These are phyloP conservation scores for Geodia barretti DNA, from an alignment of 37 sponge, comb jelly and placozoan species.

Conservation along the genomic window DNA sequence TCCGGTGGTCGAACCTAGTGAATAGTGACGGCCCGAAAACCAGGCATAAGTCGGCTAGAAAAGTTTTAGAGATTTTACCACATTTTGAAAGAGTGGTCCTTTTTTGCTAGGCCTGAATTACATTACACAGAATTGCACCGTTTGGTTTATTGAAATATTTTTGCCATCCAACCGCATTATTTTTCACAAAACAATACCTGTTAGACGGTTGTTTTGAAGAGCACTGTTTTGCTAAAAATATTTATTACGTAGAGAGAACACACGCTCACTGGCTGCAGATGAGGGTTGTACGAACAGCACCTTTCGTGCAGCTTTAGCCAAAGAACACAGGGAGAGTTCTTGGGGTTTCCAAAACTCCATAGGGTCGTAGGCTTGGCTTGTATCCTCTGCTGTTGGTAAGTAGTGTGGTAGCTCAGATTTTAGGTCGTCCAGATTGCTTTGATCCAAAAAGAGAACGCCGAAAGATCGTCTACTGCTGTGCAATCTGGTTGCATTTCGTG, in stretches of 20 bases:
- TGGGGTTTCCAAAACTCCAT: not conserved
- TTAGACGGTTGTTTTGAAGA: not conserved
- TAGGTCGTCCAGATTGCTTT: not conserved
- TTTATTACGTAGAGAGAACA: not conserved
- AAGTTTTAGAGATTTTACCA: too few species aligned
- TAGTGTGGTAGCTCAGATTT: not conserved
- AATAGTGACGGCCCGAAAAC: too few species aligned
- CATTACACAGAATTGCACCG: not conserved
- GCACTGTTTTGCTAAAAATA: not conserved
- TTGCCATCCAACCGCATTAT: not conserved
- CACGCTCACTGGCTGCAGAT: not conserved
- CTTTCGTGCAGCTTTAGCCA: not conserved
- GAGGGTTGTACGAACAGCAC: not conserved
- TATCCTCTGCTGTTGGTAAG: not conserved
- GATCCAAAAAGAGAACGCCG: not conserved
- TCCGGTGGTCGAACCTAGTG: too few species aligned
- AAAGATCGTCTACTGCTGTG: not conserved
- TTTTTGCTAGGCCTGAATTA: not conserved
- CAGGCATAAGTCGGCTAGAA: too few species aligned
- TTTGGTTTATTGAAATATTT: too few species aligned
- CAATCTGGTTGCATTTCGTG: not conserved
- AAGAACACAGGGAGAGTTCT: not conserved
- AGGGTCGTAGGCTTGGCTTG: not conserved
- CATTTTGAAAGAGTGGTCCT: too few species aligned
- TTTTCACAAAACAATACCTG: not conserved